Evolutionary conservation across 2,888 invertebrate species (phyloP), one percentile per base, ranked within the genome.

Genomic region (Troglohyphantes excavatus): DNA sequence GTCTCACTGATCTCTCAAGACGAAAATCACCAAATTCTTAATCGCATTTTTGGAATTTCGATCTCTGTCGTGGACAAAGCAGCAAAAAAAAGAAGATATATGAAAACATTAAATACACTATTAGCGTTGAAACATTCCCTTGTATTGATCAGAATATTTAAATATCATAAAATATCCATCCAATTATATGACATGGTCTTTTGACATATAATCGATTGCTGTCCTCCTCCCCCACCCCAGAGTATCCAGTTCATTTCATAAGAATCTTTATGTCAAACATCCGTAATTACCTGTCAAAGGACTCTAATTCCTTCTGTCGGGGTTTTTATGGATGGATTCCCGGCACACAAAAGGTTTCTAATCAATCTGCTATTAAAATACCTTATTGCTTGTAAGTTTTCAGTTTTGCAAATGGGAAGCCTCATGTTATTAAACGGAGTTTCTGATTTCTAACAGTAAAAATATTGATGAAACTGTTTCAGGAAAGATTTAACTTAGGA

Each of bases 331-430:
- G 13, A 72, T 17, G 72, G n/a, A 26, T 46, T 13, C 5, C 7
- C 1, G 63, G 79, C 79, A 67, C 79, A 43, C 67, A n/a, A n/a
- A 2, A 17, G 67, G 79, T 19, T 81, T 81, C 78, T 11, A 63
- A 65, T 65, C 21, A 63, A 53, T 7, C 3, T 29, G 46, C 23
- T 17, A 63, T 79, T 65, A 17, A 17, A 76, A 39, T 43, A 43
- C 17, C 26, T 9, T 29, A 19, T 11, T 1, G 65, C 26, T 65
- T 11, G 13, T 19, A 70, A 39, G 13, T 21, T 13, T 53, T 53
- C 53, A 0, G 7, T 23, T 43, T 39, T 33, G 13, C 63, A 26
- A 43, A 17, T 19, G 75, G 33, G 78, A 78, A 78, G 78, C 78
- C 78, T 2, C 26, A 78, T 13, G 61, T n/a, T n/a, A n/a, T n/a